Evolutionary conservation across 2,797 vertebrate species (phyloP), one percentile per base, ranked within the genome.

Genomic region (Artibeus lituratus): DNA sequence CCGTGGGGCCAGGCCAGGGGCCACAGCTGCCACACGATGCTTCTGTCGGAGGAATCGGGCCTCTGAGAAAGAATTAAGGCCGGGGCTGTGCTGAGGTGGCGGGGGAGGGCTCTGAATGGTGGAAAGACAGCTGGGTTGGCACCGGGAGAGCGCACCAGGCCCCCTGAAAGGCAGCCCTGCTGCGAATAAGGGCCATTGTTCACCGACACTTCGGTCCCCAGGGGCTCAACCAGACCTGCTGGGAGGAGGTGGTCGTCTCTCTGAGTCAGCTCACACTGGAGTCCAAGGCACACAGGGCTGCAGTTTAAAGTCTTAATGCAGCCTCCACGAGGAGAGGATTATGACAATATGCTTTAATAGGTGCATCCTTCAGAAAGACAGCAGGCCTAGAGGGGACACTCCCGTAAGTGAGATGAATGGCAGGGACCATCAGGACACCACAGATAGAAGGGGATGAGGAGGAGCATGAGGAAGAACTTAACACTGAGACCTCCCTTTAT

Each of bases 11-110:
- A 59, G 90, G 94, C 86, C 53, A 53, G 95, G 92, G 92, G 95
- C 92, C 97, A 95, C 97, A 97, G 97, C 97, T 97, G 97, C 96
- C 94, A 95, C 95, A 95, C 93, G 94, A 93, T 83, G 76, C 86
- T 72, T 47, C 77, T 82, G 55, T 65, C 1, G 67, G 92, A 87
- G 97, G 86, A 84, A 87, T 32, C 29, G 70, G 74, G 44, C 42
- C 95, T 90, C 91, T 14, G 59, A n/a, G 73, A 87, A 89, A 94
- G 88, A 96, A 90, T 84, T n/a, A 69, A 89, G 85, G 92, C 72
- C 15, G 4, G 42, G 57, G 59, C 81, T 10, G 12, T 5, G 55
- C 78, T 0, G 32, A 95, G 83, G 87, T 53, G 87, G 78, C 8
- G 1, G 94, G 51, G 87, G 24, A 92, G 84, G 59, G 81, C 26